Conservation (phyloP, 64 coral and sea anemone genomes). For the Hydrozoanthus tunicans region DNA sequence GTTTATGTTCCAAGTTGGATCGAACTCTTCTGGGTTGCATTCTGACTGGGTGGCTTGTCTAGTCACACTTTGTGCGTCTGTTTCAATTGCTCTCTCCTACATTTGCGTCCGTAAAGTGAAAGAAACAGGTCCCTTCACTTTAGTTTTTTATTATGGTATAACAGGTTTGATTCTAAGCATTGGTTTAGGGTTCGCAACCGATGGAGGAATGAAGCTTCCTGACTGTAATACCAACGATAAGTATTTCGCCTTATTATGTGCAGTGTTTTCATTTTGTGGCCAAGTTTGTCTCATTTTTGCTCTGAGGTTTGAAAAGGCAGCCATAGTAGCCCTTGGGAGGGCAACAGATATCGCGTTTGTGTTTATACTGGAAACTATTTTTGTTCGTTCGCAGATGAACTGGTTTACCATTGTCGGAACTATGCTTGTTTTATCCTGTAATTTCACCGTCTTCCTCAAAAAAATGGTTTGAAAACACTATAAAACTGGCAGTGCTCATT, state of each 20-base stretch:
- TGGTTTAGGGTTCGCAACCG: not conserved
- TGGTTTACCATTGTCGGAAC: not conserved
- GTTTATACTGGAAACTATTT: not conserved
- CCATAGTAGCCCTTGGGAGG: not conserved
- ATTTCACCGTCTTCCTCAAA: slow-evolving; percentile 11
- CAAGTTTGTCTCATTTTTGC: slow-evolving; percentile 16
- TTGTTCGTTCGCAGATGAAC: slow-evolving; percentile 5
- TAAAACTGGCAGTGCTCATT: not conserved
- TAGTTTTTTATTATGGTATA: slow-evolving; percentile 16
- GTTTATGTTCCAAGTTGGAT: not conserved
- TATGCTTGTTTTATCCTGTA: slow-evolving; percentile 10
- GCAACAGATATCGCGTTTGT: slow-evolving; percentile 16
- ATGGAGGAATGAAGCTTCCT: not conserved
- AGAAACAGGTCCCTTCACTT: not conserved
- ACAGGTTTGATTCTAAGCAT: not conserved
- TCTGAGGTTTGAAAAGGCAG: not conserved
- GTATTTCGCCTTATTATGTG: not conserved
- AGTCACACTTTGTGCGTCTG: not conserved
- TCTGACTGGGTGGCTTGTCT: not conserved
- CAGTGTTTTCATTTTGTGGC: slow-evolving; percentile 1
- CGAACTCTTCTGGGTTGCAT: too few species aligned
- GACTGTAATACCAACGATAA: not conserved
- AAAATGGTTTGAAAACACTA: not conserved
- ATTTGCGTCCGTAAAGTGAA: slow-evolving; percentile 5
- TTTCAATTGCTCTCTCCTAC: not conserved